A percentile compares a stretch with the other conserved stretches of the same genome.
Evolutionary conservation across 1,140 invertebrate genomes (phyloP).

Genomic region (Anastrepha obliqua): DNA sequence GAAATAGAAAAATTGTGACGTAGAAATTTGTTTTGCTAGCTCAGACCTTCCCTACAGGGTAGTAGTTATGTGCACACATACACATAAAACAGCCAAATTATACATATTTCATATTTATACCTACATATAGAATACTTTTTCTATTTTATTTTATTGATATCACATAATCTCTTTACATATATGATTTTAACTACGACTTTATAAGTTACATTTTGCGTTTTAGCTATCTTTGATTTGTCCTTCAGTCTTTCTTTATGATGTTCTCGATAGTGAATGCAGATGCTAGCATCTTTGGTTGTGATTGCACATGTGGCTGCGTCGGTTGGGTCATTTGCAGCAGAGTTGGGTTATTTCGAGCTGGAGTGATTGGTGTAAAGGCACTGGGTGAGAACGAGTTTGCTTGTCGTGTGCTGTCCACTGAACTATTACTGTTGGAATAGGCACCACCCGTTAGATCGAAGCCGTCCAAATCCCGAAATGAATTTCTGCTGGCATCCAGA

Average conservation of each 20-base stretch:
- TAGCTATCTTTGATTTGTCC: not conserved
- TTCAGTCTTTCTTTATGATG: constrained; percentile 59
- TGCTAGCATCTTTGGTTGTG: constrained; percentile 16
- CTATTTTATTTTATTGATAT: constrained; percentile 54
- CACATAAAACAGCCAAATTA: too few species aligned
- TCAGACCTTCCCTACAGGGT: too few species aligned
- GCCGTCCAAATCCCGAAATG: constrained; percentile 51
- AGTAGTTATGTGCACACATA: too few species aligned
- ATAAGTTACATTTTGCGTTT: not conserved
- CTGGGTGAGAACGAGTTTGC: constrained; percentile 52
- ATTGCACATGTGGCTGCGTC: not conserved
- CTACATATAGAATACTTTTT: not conserved
- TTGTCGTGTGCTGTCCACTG: constrained; percentile 28
- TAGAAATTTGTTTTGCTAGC: too few species aligned
- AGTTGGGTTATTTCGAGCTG: constrained; percentile 13
- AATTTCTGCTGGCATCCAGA: not conserved
- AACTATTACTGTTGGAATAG: constrained; percentile 56
- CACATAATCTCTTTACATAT: constrained; percentile 37
- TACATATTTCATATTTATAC: too few species aligned
- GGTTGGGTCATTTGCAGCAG: not conserved
- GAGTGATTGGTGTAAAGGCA: constrained; percentile 55
- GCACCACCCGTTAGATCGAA: constrained; percentile 56
- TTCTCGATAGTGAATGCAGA: constrained; percentile 56
- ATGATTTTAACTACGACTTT: not conserved
- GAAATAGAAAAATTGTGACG: too few species aligned